Evolutionary conservation across 1,140 invertebrate species (phyloP), one percentile per base, ranked within the genome.

Genomic region (Gonioctena quinquepunctata): DNA sequence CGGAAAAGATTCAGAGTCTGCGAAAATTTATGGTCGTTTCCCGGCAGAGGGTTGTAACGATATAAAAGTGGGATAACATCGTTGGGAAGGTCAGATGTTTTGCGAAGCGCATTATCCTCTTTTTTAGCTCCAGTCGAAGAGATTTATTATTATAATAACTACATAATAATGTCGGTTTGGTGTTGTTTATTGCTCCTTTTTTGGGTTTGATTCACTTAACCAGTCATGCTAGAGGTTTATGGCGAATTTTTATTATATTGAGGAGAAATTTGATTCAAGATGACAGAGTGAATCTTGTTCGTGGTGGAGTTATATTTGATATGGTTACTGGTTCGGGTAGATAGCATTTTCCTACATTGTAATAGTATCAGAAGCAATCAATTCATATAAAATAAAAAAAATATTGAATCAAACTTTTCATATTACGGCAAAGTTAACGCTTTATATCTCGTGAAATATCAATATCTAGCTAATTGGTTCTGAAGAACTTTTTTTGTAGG

Each of bases 61-160:
- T 63, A 72, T 69, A 73, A 73, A 68, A 73, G 26, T 68, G 68
- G 71, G 52, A 73, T 73, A 73, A 69, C 62, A 69, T 73, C 56
- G 26, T 57, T 57, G 63, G 68, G 72, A 68, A 73, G 72, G 72
- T 73, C 72, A 73, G 70, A 73, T 73, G 68, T 70, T 73, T 73
- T 67, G 64, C 59, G 72, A 67, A 73, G 65, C 68, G 69, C 60
- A 73, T 73, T 73, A 70, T 73, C 61, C 72, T 70, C 48, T 73
- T 70, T 59, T 73, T 73, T 73, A 68, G 60, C 62, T 60, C 64
- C 68, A 69, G 50, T 57, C 67, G 23, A 54, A 57, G 50, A 73
- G 72, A 73, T 73, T 73, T 73, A 73, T 73, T 70, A 70, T 73
- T 73, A 73, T 70, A 73, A 73, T 73, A 73, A 73, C 72, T 70